phyloP scores from a whole-genome alignment of 2,888 invertebrate species.

The Parthenolecanium corni region DNA sequence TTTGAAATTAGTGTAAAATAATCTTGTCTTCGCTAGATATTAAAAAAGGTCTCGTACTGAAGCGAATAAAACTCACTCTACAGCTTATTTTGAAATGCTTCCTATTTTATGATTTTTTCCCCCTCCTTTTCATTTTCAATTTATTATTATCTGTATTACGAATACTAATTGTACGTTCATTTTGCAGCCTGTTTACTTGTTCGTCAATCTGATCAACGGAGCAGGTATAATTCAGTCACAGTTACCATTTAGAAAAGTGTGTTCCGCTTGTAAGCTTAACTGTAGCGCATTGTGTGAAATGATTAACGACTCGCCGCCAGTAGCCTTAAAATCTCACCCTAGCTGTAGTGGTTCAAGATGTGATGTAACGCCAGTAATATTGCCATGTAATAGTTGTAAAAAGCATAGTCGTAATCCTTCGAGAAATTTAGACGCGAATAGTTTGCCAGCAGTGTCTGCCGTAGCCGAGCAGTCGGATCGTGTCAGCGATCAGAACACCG shows the following conservation, averaged over 20 bases:
- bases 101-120: too few species aligned
- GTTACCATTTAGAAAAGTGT: conserved; percentile 22
- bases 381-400: conserved; percentile 5
- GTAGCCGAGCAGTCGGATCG: conserved; percentile 23
- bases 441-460: conserved; percentile 9
- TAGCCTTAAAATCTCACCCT: conserved; percentile 15
- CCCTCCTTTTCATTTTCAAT: background rate
- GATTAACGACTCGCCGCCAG: conserved; percentile 14
- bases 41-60: too few species aligned
- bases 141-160: background rate
- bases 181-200: conserved; percentile 69
- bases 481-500: conserved; percentile 7
- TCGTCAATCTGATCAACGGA: conserved; percentile 55
- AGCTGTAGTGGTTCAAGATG: background rate
- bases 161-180: conserved; percentile 23
- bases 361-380: background rate
- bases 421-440: conserved; percentile 4
- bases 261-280: conserved; percentile 25
- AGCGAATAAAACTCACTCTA: too few species aligned
- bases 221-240: conserved; percentile 54
- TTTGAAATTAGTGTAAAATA: too few species aligned
- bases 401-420: conserved; percentile 7
- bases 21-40: too few species aligned
- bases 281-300: conserved; percentile 21
- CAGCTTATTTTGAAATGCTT: too few species aligned